Conservation (phyloP, 2,113 vertebrate genomes). For the Pseudorhombus dupliciocellatus region DNA sequence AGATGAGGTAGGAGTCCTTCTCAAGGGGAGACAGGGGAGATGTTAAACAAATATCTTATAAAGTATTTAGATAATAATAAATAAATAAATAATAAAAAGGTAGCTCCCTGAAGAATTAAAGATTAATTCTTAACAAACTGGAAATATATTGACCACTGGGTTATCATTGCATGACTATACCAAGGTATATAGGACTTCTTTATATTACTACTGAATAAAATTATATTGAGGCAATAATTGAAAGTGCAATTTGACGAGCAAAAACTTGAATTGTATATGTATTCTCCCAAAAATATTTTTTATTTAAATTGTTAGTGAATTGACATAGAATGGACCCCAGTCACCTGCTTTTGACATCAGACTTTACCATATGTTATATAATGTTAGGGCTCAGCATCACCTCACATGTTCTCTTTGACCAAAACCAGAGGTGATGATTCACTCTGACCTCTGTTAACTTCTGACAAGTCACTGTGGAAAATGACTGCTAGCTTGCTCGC, state of each 20-base stretch:
- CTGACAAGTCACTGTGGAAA: constrained; percentile 9
- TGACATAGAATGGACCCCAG: no score
- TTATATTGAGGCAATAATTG: no score
- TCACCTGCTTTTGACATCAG: no score
- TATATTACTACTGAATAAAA: no score
- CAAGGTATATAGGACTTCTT: no score
- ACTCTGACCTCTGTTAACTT: constrained; percentile 34
- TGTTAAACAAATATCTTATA: neutral
- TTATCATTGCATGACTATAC: no score
- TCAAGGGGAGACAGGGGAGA: neutral
- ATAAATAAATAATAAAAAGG: no score
- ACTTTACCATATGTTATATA: neutral
- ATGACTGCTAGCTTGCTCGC: neutral
- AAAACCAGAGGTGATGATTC: constrained; percentile 24
- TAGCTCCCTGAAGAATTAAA: no score
- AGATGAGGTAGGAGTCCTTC: fast-evolving
- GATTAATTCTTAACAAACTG: neutral
- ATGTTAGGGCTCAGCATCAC: neutral
- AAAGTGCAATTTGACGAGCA: neutral
- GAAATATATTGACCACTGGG: neutral
- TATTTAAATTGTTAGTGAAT: no score
- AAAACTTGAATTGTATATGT: no score
- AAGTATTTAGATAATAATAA: neutral
- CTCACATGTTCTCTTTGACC: neutral
- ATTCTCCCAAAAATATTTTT: no score